Evolutionary conservation across 2,797 vertebrate genomes (phyloP).

Genomic region (Babyrousa celebensis): DNA sequence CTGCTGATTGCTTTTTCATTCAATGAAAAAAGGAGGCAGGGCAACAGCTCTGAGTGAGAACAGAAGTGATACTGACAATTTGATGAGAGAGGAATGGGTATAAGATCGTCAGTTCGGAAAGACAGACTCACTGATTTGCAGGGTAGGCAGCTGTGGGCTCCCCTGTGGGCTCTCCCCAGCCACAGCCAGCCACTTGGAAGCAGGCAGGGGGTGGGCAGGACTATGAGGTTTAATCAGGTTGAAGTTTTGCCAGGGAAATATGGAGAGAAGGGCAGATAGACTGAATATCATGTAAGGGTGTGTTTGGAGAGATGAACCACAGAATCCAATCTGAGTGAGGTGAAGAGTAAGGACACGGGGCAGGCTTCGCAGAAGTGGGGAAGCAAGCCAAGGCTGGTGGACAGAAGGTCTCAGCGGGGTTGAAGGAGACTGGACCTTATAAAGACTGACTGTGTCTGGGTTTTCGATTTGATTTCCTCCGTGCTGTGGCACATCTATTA

Average conservation of each 20-base stretch:
- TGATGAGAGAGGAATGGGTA: background rate
- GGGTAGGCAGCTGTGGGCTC: background rate
- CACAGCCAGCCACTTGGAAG: background rate
- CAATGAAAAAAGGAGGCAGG: background rate
- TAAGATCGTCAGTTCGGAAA: background rate
- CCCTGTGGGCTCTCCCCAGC: background rate
- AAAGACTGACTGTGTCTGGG: background rate
- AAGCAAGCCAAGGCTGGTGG: background rate
- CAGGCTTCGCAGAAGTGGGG: too few relatives aligned
- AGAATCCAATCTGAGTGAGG: background rate
- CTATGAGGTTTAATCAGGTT: background rate
- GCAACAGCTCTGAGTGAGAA: background rate
- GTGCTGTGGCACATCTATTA: background rate
- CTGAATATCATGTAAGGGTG: background rate
- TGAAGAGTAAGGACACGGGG: background rate
- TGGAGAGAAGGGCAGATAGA: background rate
- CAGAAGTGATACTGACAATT: background rate
- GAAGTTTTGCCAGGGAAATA: background rate
- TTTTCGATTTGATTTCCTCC: background rate
- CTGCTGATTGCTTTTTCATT: background rate
- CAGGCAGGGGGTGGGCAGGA: accelerated
- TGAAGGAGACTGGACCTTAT: background rate
- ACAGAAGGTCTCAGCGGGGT: background rate
- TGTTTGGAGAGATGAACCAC: background rate
- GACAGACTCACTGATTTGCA: background rate